Conservation (phyloP, 2,113 vertebrate genomes). For the Notarius quadriscutis region DNA sequence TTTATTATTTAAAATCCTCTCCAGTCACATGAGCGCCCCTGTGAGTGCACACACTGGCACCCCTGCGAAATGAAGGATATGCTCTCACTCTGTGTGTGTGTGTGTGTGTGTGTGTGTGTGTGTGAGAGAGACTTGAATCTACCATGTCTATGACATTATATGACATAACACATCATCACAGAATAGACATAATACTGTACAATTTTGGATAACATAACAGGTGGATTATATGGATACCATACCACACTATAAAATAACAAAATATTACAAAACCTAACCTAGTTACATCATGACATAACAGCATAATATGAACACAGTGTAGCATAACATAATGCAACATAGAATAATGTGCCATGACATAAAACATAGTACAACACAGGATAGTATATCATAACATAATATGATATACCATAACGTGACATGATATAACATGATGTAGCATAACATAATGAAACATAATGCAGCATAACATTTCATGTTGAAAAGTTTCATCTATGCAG, state of each 20-base stretch:
- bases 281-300: neutral
- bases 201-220: neutral
- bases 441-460: no score
- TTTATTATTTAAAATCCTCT: conserved; percentile 26
- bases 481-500: no score
- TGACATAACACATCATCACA: neutral
- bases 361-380: no score
- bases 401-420: no score
- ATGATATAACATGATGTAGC: no score
- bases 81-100: conserved; percentile 6
- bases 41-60: conserved; percentile 7
- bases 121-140: neutral
- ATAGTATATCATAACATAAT: neutral
- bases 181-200: neutral
- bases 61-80: neutral
- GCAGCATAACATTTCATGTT: no score
- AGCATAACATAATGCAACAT: neutral
- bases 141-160: neutral
- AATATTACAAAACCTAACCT: neutral
- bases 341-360: neutral
- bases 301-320: no score
- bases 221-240: neutral
- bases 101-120: conserved; percentile 18
- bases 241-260: neutral
- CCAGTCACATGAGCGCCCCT: conserved; percentile 6